Percentiles rank a stretch among this genome's conserved stretches.
Evolutionary conservation across 2,797 vertebrate species (phyloP).

Genomic region (Tadarida brasiliensis): DNA sequence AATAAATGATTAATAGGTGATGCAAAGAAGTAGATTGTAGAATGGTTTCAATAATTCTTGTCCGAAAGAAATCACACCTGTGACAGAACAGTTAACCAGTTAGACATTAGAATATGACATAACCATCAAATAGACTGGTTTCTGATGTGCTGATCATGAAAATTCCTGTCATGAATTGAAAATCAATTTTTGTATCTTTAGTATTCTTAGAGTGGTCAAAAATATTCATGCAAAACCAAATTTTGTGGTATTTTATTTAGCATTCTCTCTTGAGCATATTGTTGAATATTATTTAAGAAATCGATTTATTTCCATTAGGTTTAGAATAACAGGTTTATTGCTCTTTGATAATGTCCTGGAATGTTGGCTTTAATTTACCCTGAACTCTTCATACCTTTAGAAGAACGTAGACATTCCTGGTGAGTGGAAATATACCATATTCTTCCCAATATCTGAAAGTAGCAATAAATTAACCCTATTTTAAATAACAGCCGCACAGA

Average conservation of each 20-base stretch:
- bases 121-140: not conserved
- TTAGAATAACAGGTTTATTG: not conserved
- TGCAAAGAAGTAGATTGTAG: not conserved
- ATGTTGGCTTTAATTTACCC: not conserved
- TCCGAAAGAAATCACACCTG: not conserved
- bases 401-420: not conserved
- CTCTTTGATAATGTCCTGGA: not conserved
- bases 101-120: not conserved
- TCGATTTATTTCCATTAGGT: not conserved
- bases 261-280: not conserved
- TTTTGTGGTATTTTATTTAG: not conserved
- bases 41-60: not conserved
- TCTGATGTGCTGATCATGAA: not conserved
- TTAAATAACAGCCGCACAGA: not conserved
- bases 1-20: not conserved
- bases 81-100: slow-evolving; percentile 12
- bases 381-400: not conserved
- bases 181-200: not conserved
- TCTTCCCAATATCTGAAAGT: not conserved
- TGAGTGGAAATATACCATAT: not conserved
- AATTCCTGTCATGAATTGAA: not conserved
- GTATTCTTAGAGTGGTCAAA: not conserved
- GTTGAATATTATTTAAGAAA: slow-evolving; percentile 3
- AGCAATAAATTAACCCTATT: not conserved
- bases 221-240: not conserved